These are phyloP conservation scores for Zoanthus gigantus DNA, from an alignment of 92 coral and sea anemone genomes.

Conservation along the genomic window DNA sequence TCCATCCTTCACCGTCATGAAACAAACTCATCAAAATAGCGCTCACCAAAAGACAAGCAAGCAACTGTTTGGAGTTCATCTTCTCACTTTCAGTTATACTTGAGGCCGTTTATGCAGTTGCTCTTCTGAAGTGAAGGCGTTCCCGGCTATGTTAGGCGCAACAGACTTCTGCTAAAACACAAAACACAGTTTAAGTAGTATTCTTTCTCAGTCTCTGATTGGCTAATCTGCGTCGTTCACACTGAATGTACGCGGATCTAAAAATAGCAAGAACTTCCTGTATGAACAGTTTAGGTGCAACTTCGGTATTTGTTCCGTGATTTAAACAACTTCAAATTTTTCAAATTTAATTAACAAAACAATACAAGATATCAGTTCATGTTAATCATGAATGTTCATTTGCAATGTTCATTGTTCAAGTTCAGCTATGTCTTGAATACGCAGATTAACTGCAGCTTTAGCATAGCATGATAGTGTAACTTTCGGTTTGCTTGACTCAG, in stretches of 20 bases:
- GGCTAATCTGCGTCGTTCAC: neutral
- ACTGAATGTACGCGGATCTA: neutral
- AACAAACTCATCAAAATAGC: slow-evolving; percentile 29
- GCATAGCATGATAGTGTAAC: too few relatives aligned
- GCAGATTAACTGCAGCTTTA: too few relatives aligned
- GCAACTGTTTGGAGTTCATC: slow-evolving; percentile 20
- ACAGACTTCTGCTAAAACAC: neutral
- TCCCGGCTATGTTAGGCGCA: neutral
- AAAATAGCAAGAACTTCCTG: too few relatives aligned
- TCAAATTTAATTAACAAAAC: too few relatives aligned
- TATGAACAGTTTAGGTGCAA: neutral
- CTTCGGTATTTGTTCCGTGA: neutral
- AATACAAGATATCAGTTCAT: too few relatives aligned
- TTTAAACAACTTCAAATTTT: neutral
- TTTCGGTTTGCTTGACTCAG: neutral
- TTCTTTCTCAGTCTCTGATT: neutral
- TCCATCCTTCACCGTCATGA: slow-evolving; percentile 34
- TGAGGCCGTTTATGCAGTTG: neutral
- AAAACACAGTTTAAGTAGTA: neutral
- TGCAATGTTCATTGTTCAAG: too few relatives aligned
- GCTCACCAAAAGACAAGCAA: slow-evolving; percentile 23
- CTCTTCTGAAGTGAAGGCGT: too few relatives aligned
- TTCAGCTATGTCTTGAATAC: too few relatives aligned
- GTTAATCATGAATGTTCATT: too few relatives aligned
- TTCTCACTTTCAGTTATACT: neutral